Evolutionary conservation across 2,888 invertebrate species (phyloP).

Genomic region (Atethmia centrago): DNA sequence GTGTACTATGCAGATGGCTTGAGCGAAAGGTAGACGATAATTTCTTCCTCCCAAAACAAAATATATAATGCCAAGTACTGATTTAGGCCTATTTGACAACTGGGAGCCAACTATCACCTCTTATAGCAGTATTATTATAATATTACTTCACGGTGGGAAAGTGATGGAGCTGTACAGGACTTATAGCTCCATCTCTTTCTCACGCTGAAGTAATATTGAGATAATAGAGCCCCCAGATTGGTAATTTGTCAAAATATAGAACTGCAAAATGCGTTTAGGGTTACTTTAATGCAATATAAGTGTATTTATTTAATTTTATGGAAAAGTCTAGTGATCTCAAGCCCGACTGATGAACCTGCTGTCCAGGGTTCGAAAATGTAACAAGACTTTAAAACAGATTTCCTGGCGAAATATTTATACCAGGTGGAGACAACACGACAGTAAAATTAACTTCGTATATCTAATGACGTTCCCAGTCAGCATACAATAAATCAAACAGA

Average conservation of each 20-base stretch:
- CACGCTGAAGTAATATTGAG: no score
- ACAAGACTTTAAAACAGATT: neutral
- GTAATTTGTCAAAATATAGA: neutral
- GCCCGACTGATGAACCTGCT: neutral
- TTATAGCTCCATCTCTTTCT: no score
- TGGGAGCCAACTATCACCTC: no score
- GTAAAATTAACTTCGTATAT: neutral
- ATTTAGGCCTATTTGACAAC: neutral
- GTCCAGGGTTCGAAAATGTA: neutral
- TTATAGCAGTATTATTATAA: no score
- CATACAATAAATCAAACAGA: no score
- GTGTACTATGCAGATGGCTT: neutral
- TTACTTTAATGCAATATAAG: slow-evolving; percentile 2
- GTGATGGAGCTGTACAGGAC: no score
- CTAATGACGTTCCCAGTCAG: neutral
- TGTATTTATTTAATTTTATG: neutral
- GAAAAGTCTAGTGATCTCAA: neutral
- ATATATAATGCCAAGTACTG: neutral
- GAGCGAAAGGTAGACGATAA: neutral
- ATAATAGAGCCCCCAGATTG: no score
- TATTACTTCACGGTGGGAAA: no score
- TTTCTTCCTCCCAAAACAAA: neutral
- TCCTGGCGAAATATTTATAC: neutral
- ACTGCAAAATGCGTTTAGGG: neutral
- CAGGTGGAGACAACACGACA: neutral